Evolutionary conservation across 2,113 vertebrate genomes (phyloP), one percentile per base, ranked within the genome.

Genomic region (Lutjanus erythropterus): DNA sequence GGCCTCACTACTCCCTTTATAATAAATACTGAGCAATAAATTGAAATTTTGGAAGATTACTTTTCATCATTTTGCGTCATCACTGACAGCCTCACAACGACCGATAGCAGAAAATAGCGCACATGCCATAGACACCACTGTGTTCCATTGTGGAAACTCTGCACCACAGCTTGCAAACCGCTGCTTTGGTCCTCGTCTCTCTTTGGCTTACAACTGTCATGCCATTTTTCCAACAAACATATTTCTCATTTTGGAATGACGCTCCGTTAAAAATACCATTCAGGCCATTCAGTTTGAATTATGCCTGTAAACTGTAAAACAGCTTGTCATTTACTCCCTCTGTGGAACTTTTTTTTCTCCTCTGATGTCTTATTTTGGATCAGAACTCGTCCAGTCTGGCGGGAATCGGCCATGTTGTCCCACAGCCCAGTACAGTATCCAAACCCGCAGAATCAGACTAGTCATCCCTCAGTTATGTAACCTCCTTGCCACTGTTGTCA

Each of bases 381-480:
- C 19, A 3, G 42, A 52, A n/a, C 23, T 65, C 42, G 2, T 53
- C 39, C 35, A 6, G 5, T 64, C 59, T 65, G 67, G 29, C 7
- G n/a, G 49, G 71, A 72, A 10, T 76, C 53, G 3, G 41, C 70
- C 65, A 4, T n/a, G 58, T 59, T 70, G 62, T 65, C 61, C 21
- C 58, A 46, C 49, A 82, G 80, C 83, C 37, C 61, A 61, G 71
- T 67, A 39, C 64, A 39, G 59, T 65, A 56, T 84, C 86, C 61
- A 55, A 77, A 78, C 62, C 58, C n/a, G n/a, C n/a, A n/a, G n/a
- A n/a, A n/a, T n/a, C n/a, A n/a, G n/a, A n/a, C n/a, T n/a, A n/a
- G 70, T 82, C 86, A 80, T 78, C 78, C 10, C 78, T 64, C n/a
- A 31, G 35, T 91, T 92, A 90, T 73, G 85, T 81, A 88, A 93